phyloP scores from a whole-genome alignment of 2,888 invertebrate species.

The Pasiphila rectangulata region DNA sequence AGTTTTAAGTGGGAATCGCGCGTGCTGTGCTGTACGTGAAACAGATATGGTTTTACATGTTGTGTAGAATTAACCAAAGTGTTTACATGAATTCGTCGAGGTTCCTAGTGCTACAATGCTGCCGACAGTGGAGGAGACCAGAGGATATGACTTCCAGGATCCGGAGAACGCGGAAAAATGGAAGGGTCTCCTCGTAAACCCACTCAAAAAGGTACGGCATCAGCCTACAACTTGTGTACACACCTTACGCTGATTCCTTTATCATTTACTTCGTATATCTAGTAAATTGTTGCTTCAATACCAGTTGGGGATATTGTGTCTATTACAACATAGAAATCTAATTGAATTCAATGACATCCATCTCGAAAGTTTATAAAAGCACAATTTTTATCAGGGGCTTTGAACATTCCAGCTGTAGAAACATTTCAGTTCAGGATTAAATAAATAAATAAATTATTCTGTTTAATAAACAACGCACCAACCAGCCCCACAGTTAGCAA shows the following conservation, averaged over 20 bases:
- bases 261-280: not conserved
- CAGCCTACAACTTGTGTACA: conserved; percentile 15
- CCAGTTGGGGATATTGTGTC: not conserved
- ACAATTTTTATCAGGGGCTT: too few species aligned
- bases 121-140: conserved; percentile 77
- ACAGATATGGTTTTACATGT: conserved; percentile 55
- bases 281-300: not conserved
- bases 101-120: conserved; percentile 68
- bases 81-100: conserved; percentile 74
- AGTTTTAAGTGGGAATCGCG: conserved; percentile 39
- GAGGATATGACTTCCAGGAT: conserved; percentile 91
- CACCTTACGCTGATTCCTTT: conserved; percentile 2
- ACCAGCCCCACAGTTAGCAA: too few species aligned
- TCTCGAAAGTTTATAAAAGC: too few species aligned
- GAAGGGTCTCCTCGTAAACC: conserved; percentile 93
- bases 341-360: too few species aligned
- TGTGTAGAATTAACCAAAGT: conserved; percentile 56
- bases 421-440: too few species aligned
- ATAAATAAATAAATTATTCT: too few species aligned
- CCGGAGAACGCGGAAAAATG: conserved; percentile 95
- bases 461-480: too few species aligned
- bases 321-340: too few species aligned
- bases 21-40: conserved; percentile 38
- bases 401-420: too few species aligned
- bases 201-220: conserved; percentile 89